A percentile compares a stretch with the other conserved stretches of the same genome.
Evolutionary conservation across 1,140 invertebrate species (phyloP).

Genomic region (Cydia fagiglandana): DNA sequence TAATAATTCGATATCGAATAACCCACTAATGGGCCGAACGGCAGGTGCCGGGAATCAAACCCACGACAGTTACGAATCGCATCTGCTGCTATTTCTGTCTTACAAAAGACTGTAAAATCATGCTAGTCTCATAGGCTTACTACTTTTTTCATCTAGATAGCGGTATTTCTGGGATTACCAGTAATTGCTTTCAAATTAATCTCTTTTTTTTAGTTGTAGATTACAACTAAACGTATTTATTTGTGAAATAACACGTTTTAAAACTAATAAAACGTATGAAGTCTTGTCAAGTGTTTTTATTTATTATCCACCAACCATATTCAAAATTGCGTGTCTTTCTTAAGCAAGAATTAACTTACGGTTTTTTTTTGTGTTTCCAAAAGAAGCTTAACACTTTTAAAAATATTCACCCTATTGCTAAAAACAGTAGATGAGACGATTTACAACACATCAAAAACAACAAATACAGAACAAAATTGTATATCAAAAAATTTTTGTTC

Average conservation of each 20-base stretch:
- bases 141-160: background rate
- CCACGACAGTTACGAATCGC: slow-evolving; percentile 54
- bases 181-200: slow-evolving; percentile 25
- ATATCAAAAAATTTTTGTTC: no score
- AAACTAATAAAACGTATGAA: background rate
- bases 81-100: slow-evolving; percentile 48
- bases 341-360: background rate
- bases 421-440: no score
- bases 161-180: slow-evolving; percentile 3
- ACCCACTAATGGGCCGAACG: slow-evolving; percentile 68
- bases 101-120: slow-evolving; percentile 14
- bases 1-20: slow-evolving; percentile 52
- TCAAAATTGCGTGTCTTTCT: background rate
- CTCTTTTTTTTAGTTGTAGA: background rate
- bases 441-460: no score
- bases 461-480: no score
- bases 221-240: background rate
- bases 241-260: background rate
- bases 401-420: no score
- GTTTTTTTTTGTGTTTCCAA: no score
- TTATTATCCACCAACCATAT: slow-evolving; percentile 27
- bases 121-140: background rate
- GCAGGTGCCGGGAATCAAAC: slow-evolving; percentile 73
- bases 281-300: slow-evolving; percentile 20
- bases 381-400: no score